A percentile compares a stretch with the other conserved stretches of the same genome.
Evolutionary conservation across 2,888 invertebrate genomes (phyloP).

Genomic region (Xylota segnis): DNA sequence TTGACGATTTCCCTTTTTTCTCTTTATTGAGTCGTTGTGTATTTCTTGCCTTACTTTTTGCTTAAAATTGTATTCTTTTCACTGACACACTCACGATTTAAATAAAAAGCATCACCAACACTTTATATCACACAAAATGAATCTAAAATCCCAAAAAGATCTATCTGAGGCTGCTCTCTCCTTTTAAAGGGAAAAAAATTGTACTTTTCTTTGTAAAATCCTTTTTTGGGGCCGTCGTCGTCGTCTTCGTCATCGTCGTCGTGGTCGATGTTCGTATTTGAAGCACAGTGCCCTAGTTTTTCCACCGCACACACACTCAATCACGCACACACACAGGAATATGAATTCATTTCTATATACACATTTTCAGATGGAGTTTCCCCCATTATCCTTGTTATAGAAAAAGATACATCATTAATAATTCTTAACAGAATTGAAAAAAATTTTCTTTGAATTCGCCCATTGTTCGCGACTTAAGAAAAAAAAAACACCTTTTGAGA

Average conservation of each 20-base stretch:
- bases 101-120: background rate
- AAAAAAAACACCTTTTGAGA: conserved; percentile 35
- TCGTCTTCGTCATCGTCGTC: conserved; percentile 65
- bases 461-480: conserved; percentile 6
- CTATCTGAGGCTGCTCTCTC: background rate
- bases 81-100: conserved; percentile 39
- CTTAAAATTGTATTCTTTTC: conserved; percentile 20
- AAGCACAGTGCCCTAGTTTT: conserved; percentile 84
- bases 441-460: conserved; percentile 19
- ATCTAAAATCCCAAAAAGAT: conserved; percentile 1
- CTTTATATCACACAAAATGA: conserved; percentile 10
- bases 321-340: conserved; percentile 47
- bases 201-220: conserved; percentile 25
- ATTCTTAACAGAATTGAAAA: conserved; percentile 46
- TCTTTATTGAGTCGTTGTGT: conserved; percentile 20
- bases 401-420: conserved; percentile 69
- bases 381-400: conserved; percentile 73
- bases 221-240: conserved; percentile 37
- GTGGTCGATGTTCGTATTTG: conserved; percentile 78
- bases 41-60: background rate
- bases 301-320: conserved; percentile 75
- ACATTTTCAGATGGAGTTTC: conserved; percentile 71
- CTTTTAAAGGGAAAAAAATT: background rate
- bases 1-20: conserved; percentile 44
- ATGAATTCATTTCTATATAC: conserved; percentile 76